These are phyloP conservation scores for Mesorhabditis belari DNA, from an alignment of 2,888 invertebrate genomes.

Conservation along the genomic window DNA sequence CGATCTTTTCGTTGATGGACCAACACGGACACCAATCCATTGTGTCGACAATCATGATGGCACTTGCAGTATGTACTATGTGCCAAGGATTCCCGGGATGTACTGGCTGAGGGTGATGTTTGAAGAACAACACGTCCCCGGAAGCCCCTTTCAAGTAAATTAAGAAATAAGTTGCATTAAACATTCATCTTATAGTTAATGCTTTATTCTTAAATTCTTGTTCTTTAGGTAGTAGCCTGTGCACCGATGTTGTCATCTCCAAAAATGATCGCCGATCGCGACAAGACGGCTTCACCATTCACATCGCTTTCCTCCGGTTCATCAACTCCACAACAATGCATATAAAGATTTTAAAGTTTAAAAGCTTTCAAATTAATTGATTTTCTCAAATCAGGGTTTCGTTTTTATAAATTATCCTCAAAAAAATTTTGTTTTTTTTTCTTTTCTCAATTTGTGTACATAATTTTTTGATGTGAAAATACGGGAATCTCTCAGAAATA, in stretches of 20 bases:
- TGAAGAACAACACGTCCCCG: slow-evolving; percentile 52
- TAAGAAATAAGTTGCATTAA: too few species aligned
- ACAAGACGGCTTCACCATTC: slow-evolving; percentile 25
- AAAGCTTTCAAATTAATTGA: too few species aligned
- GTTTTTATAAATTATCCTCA: too few species aligned
- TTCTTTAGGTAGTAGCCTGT: slow-evolving; percentile 19
- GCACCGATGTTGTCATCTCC: slow-evolving; percentile 16
- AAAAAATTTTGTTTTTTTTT: too few species aligned
- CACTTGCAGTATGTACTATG: slow-evolving; percentile 86
- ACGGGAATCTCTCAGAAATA: too few species aligned
- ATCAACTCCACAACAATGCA: slow-evolving; percentile 10
- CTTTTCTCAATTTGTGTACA: too few species aligned
- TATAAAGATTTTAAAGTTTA: too few species aligned
- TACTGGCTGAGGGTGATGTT: slow-evolving; percentile 89
- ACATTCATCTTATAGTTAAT: too few species aligned
- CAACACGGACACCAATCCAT: slow-evolving; percentile 78
- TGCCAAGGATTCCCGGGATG: slow-evolving; percentile 91
- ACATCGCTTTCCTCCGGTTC: slow-evolving; percentile 29
- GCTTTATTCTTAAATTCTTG: too few species aligned
- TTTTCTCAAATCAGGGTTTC: too few species aligned
- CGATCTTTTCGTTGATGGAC: slow-evolving; percentile 60
- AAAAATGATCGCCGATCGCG: slow-evolving; percentile 10
- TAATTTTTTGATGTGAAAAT: too few species aligned
- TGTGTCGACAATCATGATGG: slow-evolving; percentile 87
- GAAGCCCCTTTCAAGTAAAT: slow-evolving; percentile 32